Evolutionary conservation across 37 sponge, comb jelly and placozoan species (phyloP).

Genomic region (Geodia barretti): DNA sequence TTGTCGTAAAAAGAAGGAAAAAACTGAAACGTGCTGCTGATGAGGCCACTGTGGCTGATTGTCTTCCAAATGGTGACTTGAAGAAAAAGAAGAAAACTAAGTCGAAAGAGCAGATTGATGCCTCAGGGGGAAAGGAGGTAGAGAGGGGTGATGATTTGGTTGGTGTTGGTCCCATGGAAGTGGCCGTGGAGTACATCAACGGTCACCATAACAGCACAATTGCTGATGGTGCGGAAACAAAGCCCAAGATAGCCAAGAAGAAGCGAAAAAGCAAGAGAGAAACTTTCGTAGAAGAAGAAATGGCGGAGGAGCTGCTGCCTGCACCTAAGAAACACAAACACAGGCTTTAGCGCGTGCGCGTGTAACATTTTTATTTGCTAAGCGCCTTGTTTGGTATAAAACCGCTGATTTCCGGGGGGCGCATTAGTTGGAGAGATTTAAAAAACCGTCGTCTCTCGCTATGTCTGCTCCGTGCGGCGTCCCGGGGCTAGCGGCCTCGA

Average conservation of each 20-base stretch:
- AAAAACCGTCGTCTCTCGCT: neutral
- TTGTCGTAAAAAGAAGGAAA: neutral
- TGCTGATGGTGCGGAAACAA: too few species aligned
- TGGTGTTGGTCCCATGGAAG: neutral
- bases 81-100: slow-evolving; percentile 2
- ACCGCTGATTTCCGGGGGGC: too few species aligned
- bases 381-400: too few species aligned
- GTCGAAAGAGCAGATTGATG: neutral
- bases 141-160: neutral
- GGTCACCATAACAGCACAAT: too few species aligned
- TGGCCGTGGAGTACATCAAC: neutral
- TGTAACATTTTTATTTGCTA: neutral
- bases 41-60: neutral
- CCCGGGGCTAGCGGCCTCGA: too few species aligned
- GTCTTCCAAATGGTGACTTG: neutral
- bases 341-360: neutral
- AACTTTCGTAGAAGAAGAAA: too few species aligned
- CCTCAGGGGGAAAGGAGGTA: neutral
- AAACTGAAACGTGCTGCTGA: neutral
- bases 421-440: neutral
- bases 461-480: too few species aligned
- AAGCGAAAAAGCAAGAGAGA: neutral
- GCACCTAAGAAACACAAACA: neutral
- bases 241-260: neutral
- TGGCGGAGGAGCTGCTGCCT: too few species aligned